Evolutionary conservation across 2,888 invertebrate species (phyloP).

Genomic region (Pseudococcus viburni): DNA sequence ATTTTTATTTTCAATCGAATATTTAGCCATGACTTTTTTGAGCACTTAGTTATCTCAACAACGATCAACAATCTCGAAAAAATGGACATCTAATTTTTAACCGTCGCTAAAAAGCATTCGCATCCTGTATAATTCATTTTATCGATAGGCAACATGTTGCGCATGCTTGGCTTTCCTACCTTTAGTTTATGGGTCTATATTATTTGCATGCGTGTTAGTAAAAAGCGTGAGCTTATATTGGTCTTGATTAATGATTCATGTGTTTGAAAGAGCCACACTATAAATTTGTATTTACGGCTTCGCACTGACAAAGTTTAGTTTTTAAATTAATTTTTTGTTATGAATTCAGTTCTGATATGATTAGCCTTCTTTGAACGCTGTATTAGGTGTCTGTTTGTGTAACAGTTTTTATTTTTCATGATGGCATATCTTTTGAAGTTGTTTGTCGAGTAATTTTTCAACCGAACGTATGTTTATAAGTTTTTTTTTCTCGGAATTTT

Average conservation of each 20-base stretch:
- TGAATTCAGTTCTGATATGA: neutral
- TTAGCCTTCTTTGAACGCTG: neutral
- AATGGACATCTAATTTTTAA: neutral
- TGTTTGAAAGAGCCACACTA: neutral
- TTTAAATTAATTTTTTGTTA: constrained; percentile 26
- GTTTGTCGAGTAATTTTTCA: too few relatives aligned
- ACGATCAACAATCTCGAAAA: neutral
- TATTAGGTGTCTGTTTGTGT: too few relatives aligned
- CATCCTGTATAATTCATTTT: neutral
- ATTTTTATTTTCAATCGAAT: too few relatives aligned
- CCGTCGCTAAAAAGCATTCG: neutral
- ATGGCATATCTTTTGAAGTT: too few relatives aligned
- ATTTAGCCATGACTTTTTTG: too few relatives aligned
- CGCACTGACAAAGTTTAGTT: constrained; percentile 22
- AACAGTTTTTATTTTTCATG: too few relatives aligned
- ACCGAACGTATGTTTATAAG: too few relatives aligned
- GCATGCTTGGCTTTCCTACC: neutral
- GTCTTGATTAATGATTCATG: constrained; percentile 24
- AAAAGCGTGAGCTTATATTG: constrained; percentile 9
- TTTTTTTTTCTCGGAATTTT: too few relatives aligned
- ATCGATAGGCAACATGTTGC: neutral
- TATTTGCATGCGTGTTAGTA: neutral
- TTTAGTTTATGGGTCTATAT: neutral
- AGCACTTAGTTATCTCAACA: neutral
- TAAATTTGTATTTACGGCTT: constrained; percentile 2